A percentile compares a stretch with the other conserved stretches of the same genome.
Conservation (phyloP, 2,888 invertebrate genomes). For the Tanytarsus gracilentus region DNA sequence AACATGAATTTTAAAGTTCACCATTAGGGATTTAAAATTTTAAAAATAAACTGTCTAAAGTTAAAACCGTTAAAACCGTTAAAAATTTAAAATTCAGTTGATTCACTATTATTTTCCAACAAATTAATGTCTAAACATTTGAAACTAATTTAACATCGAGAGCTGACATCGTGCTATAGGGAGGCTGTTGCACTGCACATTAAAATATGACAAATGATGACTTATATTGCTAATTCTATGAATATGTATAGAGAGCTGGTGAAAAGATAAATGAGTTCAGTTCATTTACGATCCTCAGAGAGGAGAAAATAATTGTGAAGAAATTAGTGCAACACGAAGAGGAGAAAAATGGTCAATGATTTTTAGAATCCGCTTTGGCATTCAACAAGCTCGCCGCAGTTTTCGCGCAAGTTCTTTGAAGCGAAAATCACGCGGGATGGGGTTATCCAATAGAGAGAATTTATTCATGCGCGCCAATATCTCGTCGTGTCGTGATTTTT, state of each 20-base stretch:
- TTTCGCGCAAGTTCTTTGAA: not conserved
- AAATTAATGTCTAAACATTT: too few relatives aligned
- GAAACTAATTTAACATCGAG: slow-evolving; percentile 22
- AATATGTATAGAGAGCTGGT: slow-evolving; percentile 17
- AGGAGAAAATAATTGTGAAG: not conserved
- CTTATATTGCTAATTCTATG: slow-evolving; percentile 25
- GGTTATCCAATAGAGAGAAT: not conserved
- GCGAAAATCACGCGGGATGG: not conserved
- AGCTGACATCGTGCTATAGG: slow-evolving; percentile 3
- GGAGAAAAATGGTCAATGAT: too few relatives aligned
- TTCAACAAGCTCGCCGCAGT: too few relatives aligned
- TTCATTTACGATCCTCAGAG: not conserved
- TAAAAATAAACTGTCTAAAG: too few relatives aligned
- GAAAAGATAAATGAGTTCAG: slow-evolving; percentile 14
- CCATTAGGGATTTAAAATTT: too few relatives aligned
- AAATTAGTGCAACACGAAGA: too few relatives aligned
- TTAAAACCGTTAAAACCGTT: too few relatives aligned
- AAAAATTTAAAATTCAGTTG: too few relatives aligned
- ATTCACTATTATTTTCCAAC: too few relatives aligned
- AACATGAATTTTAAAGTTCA: too few relatives aligned
- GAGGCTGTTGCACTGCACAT: slow-evolving; percentile 15
- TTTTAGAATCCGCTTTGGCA: too few relatives aligned
- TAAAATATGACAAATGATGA: slow-evolving; percentile 27
- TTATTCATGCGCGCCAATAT: slow-evolving; percentile 9
- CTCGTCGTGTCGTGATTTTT: slow-evolving; percentile 19